These are phyloP conservation scores for Gastracanthus pulcherrimus DNA, from an alignment of 2,888 invertebrate genomes.

Conservation along the genomic window DNA sequence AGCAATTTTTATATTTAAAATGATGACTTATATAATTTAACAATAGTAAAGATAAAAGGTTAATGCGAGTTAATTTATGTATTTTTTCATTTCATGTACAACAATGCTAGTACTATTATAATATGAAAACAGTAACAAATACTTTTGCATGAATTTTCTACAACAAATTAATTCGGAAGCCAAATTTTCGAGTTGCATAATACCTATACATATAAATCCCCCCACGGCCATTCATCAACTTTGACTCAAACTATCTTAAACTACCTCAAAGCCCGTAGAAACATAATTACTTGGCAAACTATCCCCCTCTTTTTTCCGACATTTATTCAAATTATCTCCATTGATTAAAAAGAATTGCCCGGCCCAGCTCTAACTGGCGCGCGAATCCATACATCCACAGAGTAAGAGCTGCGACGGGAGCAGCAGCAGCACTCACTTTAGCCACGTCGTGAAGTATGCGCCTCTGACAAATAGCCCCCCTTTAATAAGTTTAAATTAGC, in stretches of 20 bases:
- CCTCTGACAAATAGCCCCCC: constrained; percentile 49
- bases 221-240: constrained; percentile 23
- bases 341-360: constrained; percentile 38
- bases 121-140: not conserved
- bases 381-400: not conserved
- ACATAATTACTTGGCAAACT: constrained; percentile 24
- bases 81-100: too few species aligned
- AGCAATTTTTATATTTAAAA: too few species aligned
- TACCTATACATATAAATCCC: not conserved
- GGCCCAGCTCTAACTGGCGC: not conserved
- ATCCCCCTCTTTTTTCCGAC: not conserved
- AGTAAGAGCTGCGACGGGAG: not conserved
- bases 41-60: too few species aligned
- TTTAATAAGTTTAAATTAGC: constrained; percentile 55
- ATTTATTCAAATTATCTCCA: constrained; percentile 28
- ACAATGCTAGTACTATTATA: not conserved
- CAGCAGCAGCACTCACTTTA: constrained; percentile 20
- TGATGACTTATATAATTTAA: too few species aligned
- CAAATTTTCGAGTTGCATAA: not conserved
- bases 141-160: not conserved
- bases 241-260: not conserved
- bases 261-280: not conserved
- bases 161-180: constrained; percentile 2
- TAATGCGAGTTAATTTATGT: too few species aligned
- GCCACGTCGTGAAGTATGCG: constrained; percentile 28